Evolutionary conservation across 2,888 invertebrate genomes (phyloP), one percentile per base, ranked within the genome.

Genomic region (Drosophila monieri): DNA sequence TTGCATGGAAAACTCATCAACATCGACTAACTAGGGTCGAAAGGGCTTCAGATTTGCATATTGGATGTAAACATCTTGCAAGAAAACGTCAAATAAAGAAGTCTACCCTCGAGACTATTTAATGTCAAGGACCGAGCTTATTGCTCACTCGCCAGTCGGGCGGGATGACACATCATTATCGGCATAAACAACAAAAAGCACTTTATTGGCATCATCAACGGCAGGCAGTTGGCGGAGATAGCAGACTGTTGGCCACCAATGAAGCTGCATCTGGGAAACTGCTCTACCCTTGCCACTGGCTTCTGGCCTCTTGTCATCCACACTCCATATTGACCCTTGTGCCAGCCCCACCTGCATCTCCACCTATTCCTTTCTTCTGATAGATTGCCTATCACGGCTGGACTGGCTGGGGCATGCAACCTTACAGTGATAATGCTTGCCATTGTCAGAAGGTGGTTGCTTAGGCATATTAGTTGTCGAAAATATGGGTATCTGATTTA

Each of bases 201-300:
- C 81, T 85, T 85, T 79, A 81, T 80, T 83, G 84, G 76, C 80
- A 46, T 83, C 80, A 78, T 83, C 84, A 83, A 59, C 46, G 48
- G 61, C 64, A 49, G 58, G 71, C 58, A 54, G 44, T 30, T 12
- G 54, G 55, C 25, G 52, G 41, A 51, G 70, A 56, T 58, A 64
- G 64, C 70, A 54, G 58, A 68, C 47, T 70, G 60, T 51, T 55
- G 43, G 69, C 18, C 51, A 35, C 30, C 27, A 37, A 32, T 32
- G 41, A 30, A 48, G 60, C 59, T 56, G 55, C 58, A 60, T 37
- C 58, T 68, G 67, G 65, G 74, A 83, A 78, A 70, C 51, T 54
- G 61, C 21, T 44, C 51, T 12, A 23, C 55, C 43, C 41, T 30
- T 43, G 35, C 35, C 35, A 35, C n/a, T n/a, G n/a, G 32, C 12